Percentiles rank a stretch among this genome's conserved stretches.
Conservation (phyloP, 1,140 invertebrate genomes). For the Meteorus sp. region DNA sequence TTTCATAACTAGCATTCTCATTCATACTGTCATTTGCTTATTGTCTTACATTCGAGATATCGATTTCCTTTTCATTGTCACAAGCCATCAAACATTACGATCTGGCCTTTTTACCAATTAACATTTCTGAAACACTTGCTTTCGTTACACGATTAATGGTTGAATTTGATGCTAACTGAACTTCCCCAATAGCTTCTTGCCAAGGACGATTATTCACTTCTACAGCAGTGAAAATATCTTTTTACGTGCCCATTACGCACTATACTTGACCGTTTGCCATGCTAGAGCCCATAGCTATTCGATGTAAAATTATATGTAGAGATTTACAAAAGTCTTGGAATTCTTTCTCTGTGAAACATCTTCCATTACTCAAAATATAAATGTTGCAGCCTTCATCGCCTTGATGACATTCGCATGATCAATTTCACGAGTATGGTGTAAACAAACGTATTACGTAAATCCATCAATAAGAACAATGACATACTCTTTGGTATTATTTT, state of each 20-base stretch:
- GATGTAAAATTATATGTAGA: conserved; percentile 26
- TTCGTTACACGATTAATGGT: conserved; percentile 24
- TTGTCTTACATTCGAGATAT: neutral
- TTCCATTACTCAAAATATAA: conserved; percentile 41
- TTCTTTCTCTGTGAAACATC: conserved; percentile 39
- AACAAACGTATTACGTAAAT: too few relatives aligned
- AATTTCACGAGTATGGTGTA: conserved; percentile 11
- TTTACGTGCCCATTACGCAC: conserved; percentile 36
- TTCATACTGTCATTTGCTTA: neutral
- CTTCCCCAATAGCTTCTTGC: conserved; percentile 23
- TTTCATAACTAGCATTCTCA: neutral
- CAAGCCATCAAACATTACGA: too few relatives aligned
- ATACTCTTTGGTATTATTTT: too few relatives aligned
- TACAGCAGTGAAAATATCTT: conserved; percentile 36
- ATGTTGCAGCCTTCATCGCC: conserved; percentile 15
- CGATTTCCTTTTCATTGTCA: too few relatives aligned
- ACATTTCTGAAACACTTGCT: conserved; percentile 17
- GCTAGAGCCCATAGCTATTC: conserved; percentile 17
- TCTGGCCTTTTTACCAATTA: conserved; percentile 23
- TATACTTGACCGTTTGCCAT: conserved; percentile 33
- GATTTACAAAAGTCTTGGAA: conserved; percentile 38
- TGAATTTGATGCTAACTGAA: conserved; percentile 26
- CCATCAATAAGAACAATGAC: too few relatives aligned
- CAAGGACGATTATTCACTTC: conserved; percentile 27
- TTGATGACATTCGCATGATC: conserved; percentile 6